These are phyloP conservation scores for Spisula subtruncata DNA, from an alignment of 2,888 invertebrate species.

Conservation along the genomic window DNA sequence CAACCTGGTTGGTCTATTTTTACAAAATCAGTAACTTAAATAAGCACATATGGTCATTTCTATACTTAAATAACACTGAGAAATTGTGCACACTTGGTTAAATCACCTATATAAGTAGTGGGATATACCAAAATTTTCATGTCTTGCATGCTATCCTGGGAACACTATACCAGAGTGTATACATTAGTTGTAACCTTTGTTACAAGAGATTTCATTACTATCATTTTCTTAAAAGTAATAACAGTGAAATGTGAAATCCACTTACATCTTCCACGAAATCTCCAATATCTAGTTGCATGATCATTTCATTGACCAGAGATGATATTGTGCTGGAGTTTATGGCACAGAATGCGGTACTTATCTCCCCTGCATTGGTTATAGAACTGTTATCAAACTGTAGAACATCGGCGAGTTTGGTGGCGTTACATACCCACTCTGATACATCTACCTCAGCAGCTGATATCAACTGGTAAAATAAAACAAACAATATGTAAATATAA, in stretches of 20 bases:
- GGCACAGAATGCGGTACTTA: constrained; percentile 80
- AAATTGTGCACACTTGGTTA: too few relatives aligned
- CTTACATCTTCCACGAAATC: constrained; percentile 80
- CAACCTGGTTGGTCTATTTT: too few relatives aligned
- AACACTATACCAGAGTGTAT: too few relatives aligned
- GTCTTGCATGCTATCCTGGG: too few relatives aligned
- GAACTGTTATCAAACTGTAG: constrained; percentile 48
- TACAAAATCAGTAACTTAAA: too few relatives aligned
- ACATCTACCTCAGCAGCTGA: constrained; percentile 59
- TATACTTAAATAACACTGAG: too few relatives aligned
- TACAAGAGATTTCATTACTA: too few relatives aligned
- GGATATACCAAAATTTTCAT: too few relatives aligned
- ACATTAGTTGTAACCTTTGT: too few relatives aligned
- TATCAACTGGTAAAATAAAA: constrained; percentile 66
- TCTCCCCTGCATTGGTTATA: constrained; percentile 38
- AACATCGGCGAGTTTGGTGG: constrained; percentile 52
- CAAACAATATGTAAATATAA: neutral
- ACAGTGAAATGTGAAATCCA: neutral
- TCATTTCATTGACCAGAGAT: constrained; percentile 72
- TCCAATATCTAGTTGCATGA: constrained; percentile 79
- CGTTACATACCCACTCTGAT: constrained; percentile 69
- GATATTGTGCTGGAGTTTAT: constrained; percentile 68
- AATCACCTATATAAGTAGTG: too few relatives aligned
- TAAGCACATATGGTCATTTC: too few relatives aligned
- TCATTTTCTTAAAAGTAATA: too few relatives aligned